Conservation (phyloP, 2,888 invertebrate genomes). For the Meteorus colon region DNA sequence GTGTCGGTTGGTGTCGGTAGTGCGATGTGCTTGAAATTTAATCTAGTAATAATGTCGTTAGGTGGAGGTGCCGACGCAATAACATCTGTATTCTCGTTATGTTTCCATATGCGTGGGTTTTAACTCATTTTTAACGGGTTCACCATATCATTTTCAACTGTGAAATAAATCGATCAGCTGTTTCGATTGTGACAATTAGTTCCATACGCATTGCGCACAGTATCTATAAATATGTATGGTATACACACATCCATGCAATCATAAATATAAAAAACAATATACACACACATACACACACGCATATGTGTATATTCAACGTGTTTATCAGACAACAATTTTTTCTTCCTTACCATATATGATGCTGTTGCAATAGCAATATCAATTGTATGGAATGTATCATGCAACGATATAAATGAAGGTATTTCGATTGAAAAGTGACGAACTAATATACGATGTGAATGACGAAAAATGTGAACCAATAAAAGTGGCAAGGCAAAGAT, state of each 20-base stretch:
- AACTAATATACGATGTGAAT: constrained; percentile 25
- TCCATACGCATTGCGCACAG: too few relatives aligned
- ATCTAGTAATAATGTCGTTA: constrained; percentile 41
- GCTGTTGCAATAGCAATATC: neutral
- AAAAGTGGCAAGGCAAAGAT: neutral
- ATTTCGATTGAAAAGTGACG: constrained; percentile 18
- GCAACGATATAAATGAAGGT: neutral
- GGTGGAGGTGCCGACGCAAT: constrained; percentile 27
- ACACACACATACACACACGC: too few relatives aligned
- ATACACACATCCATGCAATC: neutral
- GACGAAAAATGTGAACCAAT: constrained; percentile 27
- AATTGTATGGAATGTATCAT: neutral
- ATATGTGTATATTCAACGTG: neutral
- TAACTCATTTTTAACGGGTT: neutral
- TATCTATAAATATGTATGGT: too few relatives aligned
- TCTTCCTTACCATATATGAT: neutral
- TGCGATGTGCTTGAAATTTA: constrained; percentile 52
- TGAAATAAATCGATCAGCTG: constrained; percentile 31
- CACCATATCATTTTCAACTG: neutral
- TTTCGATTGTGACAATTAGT: constrained; percentile 24
- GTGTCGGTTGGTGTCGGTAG: constrained; percentile 37
- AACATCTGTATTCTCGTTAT: constrained; percentile 33
- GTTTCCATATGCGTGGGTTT: constrained; percentile 31
- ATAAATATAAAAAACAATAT: neutral
- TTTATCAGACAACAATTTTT: neutral